Evolutionary conservation across 2,797 vertebrate species (phyloP).

Genomic region (Buphagus erythrorhynchus): DNA sequence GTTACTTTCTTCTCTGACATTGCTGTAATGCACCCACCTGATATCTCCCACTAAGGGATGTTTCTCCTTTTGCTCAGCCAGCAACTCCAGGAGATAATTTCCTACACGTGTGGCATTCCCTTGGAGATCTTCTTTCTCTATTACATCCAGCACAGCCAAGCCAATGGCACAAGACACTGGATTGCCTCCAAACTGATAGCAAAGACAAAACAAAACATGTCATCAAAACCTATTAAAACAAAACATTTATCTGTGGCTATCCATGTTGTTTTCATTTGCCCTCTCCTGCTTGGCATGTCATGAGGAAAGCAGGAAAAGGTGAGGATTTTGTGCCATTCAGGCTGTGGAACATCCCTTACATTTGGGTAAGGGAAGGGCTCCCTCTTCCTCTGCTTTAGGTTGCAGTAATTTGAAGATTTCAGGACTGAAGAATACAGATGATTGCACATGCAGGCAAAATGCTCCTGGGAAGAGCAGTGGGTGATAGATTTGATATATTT

Average conservation of each 20-base stretch:
- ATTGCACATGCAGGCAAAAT: not conserved
- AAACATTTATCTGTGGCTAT: not conserved
- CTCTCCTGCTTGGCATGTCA: not conserved
- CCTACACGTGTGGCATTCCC: slow-evolving; percentile 89
- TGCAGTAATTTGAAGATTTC: not conserved
- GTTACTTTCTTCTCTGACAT: not conserved
- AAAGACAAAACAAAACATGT: not conserved
- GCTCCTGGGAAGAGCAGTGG: not conserved
- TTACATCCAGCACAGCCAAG: slow-evolving; percentile 90
- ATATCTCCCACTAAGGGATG: slow-evolving; percentile 92
- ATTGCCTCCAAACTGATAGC: slow-evolving; percentile 93
- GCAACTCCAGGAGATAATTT: slow-evolving; percentile 81
- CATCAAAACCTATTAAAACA: not conserved
- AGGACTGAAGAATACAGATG: not conserved
- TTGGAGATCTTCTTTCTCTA: slow-evolving; percentile 91
- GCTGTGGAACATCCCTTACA: not conserved
- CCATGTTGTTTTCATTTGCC: not conserved
- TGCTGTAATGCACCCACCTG: slow-evolving; percentile 77
- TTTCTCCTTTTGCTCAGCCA: slow-evolving; percentile 86
- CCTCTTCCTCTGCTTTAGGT: not conserved
- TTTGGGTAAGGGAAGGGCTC: not conserved
- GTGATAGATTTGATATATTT: not conserved
- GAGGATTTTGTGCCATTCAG: not conserved
- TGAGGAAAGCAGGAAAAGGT: not conserved
- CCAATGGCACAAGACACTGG: slow-evolving; percentile 96